phyloP scores from a whole-genome alignment of 2,888 invertebrate species.

The Clunio marinus region DNA sequence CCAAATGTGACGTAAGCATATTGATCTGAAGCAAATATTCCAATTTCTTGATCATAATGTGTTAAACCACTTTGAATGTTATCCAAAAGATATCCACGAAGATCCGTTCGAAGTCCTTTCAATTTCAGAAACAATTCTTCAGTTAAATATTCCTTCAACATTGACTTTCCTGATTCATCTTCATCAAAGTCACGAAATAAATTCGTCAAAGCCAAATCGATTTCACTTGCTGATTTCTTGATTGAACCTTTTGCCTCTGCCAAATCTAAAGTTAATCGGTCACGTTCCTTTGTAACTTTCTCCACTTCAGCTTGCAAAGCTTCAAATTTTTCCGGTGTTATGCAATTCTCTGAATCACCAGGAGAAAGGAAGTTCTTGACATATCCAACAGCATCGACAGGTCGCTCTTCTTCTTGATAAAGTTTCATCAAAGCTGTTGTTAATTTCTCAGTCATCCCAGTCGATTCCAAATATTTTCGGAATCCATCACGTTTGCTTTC shows the following conservation, averaged over 20 bases:
- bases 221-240: constrained; percentile 16
- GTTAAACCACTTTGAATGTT: constrained; percentile 61
- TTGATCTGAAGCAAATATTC: constrained; percentile 64
- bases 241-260: background rate
- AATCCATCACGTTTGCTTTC: constrained; percentile 51
- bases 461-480: constrained; percentile 50
- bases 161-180: background rate
- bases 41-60: constrained; percentile 61
- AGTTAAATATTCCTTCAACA: constrained; percentile 61
- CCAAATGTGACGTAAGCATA: constrained; percentile 61
- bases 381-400: constrained; percentile 50
- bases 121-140: constrained; percentile 55
- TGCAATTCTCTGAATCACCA: constrained; percentile 20
- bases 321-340: background rate
- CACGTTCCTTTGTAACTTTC: too few relatives aligned
- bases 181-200: background rate
- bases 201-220: background rate
- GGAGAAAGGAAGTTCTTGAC: constrained; percentile 50
- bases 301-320: background rate
- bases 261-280: too few relatives aligned
- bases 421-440: constrained; percentile 50
- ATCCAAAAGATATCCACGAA: constrained; percentile 57
- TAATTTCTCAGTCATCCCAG: constrained; percentile 50
- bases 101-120: constrained; percentile 56
- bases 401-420: constrained; percentile 50